phyloP scores from a whole-genome alignment of 2,888 invertebrate species.

The Euzetes globulus region DNA sequence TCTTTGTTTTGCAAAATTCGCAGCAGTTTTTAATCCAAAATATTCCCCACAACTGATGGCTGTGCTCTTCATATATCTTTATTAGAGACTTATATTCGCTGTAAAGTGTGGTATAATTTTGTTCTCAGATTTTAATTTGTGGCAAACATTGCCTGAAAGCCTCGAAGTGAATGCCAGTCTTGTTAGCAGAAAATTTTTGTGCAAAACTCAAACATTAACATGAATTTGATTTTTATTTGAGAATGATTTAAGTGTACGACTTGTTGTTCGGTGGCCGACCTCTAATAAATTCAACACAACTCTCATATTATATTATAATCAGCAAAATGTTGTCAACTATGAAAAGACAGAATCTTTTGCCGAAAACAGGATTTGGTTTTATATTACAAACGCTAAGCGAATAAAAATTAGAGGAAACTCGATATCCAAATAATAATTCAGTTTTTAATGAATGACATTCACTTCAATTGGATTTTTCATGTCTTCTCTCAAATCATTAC shows the following conservation, averaged over 20 bases:
- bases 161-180: neutral
- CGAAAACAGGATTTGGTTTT: conserved; percentile 12
- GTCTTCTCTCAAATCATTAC: neutral
- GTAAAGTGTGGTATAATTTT: neutral
- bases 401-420: neutral
- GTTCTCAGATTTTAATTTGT: conserved; percentile 15
- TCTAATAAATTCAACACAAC: neutral
- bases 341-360: neutral
- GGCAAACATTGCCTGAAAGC: neutral
- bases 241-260: neutral
- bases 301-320: neutral
- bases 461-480: neutral
- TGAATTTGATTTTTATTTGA: neutral
- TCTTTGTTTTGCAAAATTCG: neutral
- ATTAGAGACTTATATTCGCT: neutral
- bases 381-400: neutral
- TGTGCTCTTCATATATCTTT: too few relatives aligned
- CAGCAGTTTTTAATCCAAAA: neutral
- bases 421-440: neutral
- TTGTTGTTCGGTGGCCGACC: neutral
- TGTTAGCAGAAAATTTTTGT: neutral
- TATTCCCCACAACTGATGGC: neutral
- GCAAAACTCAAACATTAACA: neutral
- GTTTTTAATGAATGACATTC: neutral
- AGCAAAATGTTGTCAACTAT: neutral